phyloP scores from a whole-genome alignment of 1,140 invertebrate species.

The Gryllus bimaculatus region DNA sequence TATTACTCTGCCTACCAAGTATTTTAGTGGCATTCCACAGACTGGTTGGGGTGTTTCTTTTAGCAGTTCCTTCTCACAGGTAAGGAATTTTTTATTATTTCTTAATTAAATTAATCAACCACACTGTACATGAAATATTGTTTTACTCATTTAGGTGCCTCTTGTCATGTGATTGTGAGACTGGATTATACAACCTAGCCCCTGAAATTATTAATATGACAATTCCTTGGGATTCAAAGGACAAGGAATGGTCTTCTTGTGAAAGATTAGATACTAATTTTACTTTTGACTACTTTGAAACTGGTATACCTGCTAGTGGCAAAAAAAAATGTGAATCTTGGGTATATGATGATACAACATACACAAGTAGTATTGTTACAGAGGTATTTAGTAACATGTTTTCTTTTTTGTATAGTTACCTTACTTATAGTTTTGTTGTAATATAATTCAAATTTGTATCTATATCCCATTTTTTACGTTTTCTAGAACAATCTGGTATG shows the following conservation, averaged over 20 bases:
- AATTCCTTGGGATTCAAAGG: conserved; percentile 39
- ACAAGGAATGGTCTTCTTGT: conserved; percentile 41
- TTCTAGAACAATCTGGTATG: conserved; percentile 68
- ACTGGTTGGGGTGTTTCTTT: not conserved
- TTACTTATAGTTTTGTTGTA: too few species aligned
- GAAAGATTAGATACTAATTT: conserved; percentile 34
- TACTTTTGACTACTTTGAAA: conserved; percentile 29
- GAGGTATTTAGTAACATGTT: conserved; percentile 43
- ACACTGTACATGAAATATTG: not conserved
- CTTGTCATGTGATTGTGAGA: conserved; percentile 44
- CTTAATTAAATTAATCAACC: not conserved
- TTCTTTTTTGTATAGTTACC: not conserved
- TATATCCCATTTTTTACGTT: conserved; percentile 9
- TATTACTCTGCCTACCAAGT: not conserved
- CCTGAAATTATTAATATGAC: conserved; percentile 32
- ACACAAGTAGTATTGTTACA: conserved; percentile 51
- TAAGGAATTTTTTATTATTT: not conserved
- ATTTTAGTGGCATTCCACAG: not conserved
- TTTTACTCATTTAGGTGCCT: conserved; percentile 40
- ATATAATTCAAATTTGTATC: too few species aligned
- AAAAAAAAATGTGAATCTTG: conserved; percentile 41
- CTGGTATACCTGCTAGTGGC: conserved; percentile 25
- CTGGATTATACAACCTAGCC: conserved; percentile 37
- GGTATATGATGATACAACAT: conserved; percentile 49
- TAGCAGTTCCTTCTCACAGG: not conserved